phyloP scores from a whole-genome alignment of 1,140 invertebrate genomes.

The Lordiphosa stackelbergi region DNA sequence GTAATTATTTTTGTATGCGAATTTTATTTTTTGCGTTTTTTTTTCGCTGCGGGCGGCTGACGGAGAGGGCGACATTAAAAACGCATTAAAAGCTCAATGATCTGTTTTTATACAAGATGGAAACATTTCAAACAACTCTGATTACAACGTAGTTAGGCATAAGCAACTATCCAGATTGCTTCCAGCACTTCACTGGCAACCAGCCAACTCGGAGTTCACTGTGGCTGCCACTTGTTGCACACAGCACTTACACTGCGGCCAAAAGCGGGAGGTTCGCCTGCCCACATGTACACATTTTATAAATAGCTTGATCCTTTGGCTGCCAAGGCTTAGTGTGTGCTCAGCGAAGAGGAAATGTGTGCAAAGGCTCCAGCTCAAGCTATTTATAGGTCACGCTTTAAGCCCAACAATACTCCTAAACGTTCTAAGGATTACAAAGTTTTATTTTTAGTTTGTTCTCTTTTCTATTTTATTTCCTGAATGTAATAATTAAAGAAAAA shows the following conservation, averaged over 20 bases:
- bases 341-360: conserved; percentile 58
- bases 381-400: no score
- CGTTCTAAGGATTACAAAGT: conserved; percentile 11
- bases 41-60: conserved; percentile 1
- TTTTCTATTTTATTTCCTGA: conserved; percentile 1
- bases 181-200: background rate
- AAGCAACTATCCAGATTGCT: background rate
- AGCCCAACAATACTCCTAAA: background rate
- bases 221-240: conserved; percentile 65
- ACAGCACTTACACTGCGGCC: conserved; percentile 8
- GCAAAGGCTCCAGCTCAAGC: conserved; percentile 9
- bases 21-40: conserved; percentile 33
- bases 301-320: conserved; percentile 63
- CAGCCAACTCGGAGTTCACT: conserved; percentile 34
- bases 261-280: background rate
- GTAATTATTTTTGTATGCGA: conserved; percentile 64
- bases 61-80: conserved; percentile 54
- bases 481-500: conserved; percentile 47
- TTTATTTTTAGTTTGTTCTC: conserved; percentile 30
- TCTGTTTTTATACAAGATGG: conserved; percentile 52
- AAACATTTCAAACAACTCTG: conserved; percentile 20
- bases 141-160: conserved; percentile 15
- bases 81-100: conserved; percentile 70
- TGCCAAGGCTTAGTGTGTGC: conserved; percentile 33
- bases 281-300: conserved; percentile 22